Evolutionary conservation across 64 coral and sea anemone genomes (phyloP), one percentile per base, ranked within the genome.

Genomic region (Porites lutea): DNA sequence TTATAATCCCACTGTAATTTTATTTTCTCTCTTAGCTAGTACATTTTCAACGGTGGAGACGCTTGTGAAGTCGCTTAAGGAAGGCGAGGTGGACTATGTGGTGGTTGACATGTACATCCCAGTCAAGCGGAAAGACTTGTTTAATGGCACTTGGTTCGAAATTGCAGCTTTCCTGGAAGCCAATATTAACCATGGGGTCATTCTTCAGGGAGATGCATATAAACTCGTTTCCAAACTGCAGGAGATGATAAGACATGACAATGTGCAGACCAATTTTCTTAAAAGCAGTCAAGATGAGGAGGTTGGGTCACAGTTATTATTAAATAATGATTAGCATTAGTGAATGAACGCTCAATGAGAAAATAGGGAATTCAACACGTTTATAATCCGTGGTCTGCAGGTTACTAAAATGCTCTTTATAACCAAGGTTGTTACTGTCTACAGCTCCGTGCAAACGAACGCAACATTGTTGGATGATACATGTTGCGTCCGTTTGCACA

Each of bases 81-180:
- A 84, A 13, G 81, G 81, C 81, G 62, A 84, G 18, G 81, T 69
- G 27, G 81, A 84, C 63, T 84, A 52, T 18, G 20, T 84, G 2
- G 14, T 84, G 52, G 63, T 69, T 84, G 81, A 84, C 46, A 69
- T 27, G 64, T 84, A 84, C 47, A 16, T 68, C 48, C 81, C 81
- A 49, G 46, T 51, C 0, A 84, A 84, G n/a, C 44, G 81, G 2
- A 52, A 52, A 52, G 81, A 84, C 18, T 21, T 84, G 19, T 84
- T 84, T 5, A 84, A 84, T 43, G 63, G 81, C 8, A 52, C 81
- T 52, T 84, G 81, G 81, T 84, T 84, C 14, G 81, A 84, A 52
- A 48, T 69, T 84, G 81, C 15, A 5, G 81, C 62, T 18, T 52
- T 84, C 47, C 46, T 52, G 0, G 1, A 45, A 19, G 10, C 3